These are phyloP conservation scores for Platycnemis pennipes DNA, from an alignment of 2,888 invertebrate genomes.

Conservation along the genomic window DNA sequence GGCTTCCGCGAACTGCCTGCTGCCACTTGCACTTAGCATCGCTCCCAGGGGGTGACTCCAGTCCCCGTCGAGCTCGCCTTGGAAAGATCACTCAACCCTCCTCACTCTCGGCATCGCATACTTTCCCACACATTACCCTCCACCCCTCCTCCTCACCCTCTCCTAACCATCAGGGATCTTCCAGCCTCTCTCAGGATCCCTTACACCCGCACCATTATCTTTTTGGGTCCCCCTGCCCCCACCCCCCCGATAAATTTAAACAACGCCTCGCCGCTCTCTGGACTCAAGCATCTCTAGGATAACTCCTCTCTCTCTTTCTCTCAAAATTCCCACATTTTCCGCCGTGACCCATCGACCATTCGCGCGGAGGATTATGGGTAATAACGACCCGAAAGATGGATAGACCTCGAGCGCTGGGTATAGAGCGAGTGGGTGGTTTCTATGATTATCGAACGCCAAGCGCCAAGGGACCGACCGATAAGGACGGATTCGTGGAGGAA, in stretches of 20 bases:
- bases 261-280: background rate
- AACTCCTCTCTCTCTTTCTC: background rate
- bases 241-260: no score
- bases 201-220: background rate
- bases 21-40: background rate
- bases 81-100: background rate
- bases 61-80: background rate
- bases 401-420: background rate
- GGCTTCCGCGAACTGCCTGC: background rate
- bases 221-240: background rate
- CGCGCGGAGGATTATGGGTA: background rate
- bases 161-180: background rate
- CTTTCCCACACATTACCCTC: background rate
- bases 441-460: background rate
- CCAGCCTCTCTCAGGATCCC: background rate
- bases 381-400: conserved; percentile 1
- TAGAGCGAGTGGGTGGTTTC: background rate
- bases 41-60: background rate
- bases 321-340: background rate
- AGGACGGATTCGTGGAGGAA: background rate
- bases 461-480: background rate
- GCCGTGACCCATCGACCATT: background rate
- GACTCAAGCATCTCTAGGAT: background rate
- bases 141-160: background rate
- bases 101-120: background rate